phyloP scores from a whole-genome alignment of 2,113 vertebrate genomes.

The Halcyon malimbica region DNA sequence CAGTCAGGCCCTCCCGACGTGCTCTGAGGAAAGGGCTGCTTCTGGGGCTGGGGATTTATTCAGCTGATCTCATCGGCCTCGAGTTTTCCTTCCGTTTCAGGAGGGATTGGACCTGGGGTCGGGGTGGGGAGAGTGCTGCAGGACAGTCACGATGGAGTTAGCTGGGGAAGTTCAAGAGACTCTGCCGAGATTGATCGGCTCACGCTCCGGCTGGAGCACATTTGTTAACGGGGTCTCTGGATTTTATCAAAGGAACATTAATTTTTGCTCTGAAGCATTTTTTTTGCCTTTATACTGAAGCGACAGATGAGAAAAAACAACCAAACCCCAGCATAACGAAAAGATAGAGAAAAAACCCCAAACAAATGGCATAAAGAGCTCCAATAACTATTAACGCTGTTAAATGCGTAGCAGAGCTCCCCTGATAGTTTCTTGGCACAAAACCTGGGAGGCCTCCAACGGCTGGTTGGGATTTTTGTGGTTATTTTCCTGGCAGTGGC shows the following conservation, averaged over 20 bases:
- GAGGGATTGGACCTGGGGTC: accelerated
- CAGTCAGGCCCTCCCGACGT: neutral
- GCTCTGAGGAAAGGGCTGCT: neutral
- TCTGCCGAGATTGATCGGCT: accelerated
- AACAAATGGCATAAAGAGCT: neutral
- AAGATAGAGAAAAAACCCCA: neutral
- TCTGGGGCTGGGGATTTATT: neutral
- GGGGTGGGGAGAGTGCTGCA: neutral
- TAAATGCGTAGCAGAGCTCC: neutral
- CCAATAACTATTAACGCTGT: neutral
- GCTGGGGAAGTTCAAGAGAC: neutral
- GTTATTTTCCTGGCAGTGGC: neutral
- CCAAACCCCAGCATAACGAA: neutral
- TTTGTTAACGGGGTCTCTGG: neutral
- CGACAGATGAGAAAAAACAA: neutral
- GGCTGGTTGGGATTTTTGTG: neutral
- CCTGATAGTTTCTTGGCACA: constrained; percentile 14
- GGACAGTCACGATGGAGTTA: neutral
- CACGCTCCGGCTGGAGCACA: accelerated
- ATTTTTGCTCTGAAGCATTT: neutral
- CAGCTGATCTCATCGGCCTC: neutral
- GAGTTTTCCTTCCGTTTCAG: neutral
- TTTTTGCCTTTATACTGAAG: neutral
- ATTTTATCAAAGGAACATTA: neutral
- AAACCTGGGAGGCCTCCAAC: neutral